Evolutionary conservation across 2,888 invertebrate species (phyloP).

Genomic region (Leptodirus hochenwartii): DNA sequence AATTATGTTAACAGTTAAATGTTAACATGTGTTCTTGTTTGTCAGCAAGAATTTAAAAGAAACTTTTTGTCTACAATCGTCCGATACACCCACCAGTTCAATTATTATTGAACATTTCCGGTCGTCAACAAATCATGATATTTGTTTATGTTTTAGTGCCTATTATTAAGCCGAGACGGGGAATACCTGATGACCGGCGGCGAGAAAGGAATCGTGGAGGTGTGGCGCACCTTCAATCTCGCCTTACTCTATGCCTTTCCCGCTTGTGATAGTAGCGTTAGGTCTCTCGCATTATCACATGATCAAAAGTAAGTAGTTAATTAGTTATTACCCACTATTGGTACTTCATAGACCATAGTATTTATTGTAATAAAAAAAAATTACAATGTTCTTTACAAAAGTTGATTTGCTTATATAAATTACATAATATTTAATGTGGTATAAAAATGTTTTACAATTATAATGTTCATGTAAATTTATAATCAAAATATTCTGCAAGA

Average conservation of each 20-base stretch:
- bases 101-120: not conserved
- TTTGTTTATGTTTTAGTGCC: constrained; percentile 40
- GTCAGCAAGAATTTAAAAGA: not conserved
- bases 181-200: constrained; percentile 98
- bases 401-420: too few relatives aligned
- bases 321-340: constrained; percentile 5
- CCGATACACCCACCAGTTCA: not conserved
- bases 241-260: constrained; percentile 96
- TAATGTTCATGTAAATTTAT: constrained; percentile 5
- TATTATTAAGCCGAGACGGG: constrained; percentile 89
- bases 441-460: too few relatives aligned
- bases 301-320: constrained; percentile 79
- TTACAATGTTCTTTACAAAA: constrained; percentile 1
- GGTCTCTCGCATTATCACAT: constrained; percentile 88
- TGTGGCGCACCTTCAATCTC: constrained; percentile 95
- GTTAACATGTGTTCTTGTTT: not conserved
- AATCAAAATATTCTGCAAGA: too few relatives aligned
- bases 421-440: too few relatives aligned
- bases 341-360: constrained; percentile 4
- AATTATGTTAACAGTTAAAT: too few relatives aligned
- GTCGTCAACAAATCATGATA: constrained; percentile 4
- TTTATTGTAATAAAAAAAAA: constrained; percentile 3
- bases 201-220: constrained; percentile 92
- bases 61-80: not conserved
- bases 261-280: constrained; percentile 86